phyloP scores from a whole-genome alignment of 2,888 invertebrate genomes.

The Pristionchus fissidentatus region DNA sequence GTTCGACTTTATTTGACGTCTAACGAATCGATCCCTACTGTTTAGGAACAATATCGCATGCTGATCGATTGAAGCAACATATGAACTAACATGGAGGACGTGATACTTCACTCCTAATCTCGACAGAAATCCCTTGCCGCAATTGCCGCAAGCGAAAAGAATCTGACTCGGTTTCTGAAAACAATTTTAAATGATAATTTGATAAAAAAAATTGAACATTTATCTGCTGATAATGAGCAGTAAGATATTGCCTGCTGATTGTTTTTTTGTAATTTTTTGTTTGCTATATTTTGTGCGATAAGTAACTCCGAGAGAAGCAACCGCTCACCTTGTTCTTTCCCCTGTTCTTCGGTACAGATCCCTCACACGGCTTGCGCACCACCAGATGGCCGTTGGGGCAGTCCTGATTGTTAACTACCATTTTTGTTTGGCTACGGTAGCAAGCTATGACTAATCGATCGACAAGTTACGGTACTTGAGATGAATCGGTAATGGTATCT shows the following conservation, averaged over 20 bases:
- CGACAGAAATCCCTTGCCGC: slow-evolving; percentile 18
- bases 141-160: not conserved
- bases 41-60: too few relatives aligned
- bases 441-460: not conserved
- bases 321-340: not conserved
- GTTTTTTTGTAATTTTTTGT: too few relatives aligned
- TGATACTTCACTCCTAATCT: slow-evolving; percentile 37
- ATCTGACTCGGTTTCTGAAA: too few relatives aligned
- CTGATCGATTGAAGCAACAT: too few relatives aligned
- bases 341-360: not conserved
- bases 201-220: not conserved
- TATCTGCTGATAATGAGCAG: not conserved
- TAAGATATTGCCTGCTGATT: too few relatives aligned
- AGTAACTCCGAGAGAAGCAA: too few relatives aligned
- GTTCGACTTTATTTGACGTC: too few relatives aligned
- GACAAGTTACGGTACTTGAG: not conserved
- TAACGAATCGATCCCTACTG: too few relatives aligned
- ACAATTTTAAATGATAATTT: not conserved
- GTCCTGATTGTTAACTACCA: not conserved
- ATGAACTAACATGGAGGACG: not conserved
- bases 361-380: not conserved
- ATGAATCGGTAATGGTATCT: not conserved
- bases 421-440: not conserved
- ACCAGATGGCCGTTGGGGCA: slow-evolving; percentile 26
- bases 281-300: too few relatives aligned